phyloP scores from a whole-genome alignment of 1,140 invertebrate species.

The Scaptomyza pallida region DNA sequence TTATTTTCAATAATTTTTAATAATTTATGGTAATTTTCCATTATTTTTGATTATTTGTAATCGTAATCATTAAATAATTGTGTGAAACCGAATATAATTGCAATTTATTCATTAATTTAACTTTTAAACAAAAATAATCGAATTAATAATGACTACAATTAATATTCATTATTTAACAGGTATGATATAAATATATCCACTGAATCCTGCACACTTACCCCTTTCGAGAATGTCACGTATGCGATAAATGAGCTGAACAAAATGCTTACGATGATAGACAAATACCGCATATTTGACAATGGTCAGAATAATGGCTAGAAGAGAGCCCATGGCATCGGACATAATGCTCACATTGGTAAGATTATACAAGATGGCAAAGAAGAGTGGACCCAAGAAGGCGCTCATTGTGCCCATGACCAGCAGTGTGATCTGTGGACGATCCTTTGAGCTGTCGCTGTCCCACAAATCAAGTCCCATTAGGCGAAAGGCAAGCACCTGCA shows the following conservation, averaged over 20 bases:
- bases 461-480: conserved; percentile 62
- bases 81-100: too few species aligned
- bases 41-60: too few species aligned
- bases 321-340: conserved; percentile 58
- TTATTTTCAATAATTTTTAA: too few species aligned
- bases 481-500: conserved; percentile 55
- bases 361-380: conserved; percentile 37
- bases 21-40: too few species aligned
- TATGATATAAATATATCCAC: too few species aligned
- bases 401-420: conserved; percentile 28
- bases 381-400: conserved; percentile 45
- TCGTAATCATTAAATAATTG: too few species aligned
- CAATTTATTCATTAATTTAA: too few species aligned
- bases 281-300: conserved; percentile 55
- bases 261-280: conserved; percentile 51
- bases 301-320: conserved; percentile 49
- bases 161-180: too few species aligned
- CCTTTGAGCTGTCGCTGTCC: conserved; percentile 26
- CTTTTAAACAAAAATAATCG: too few species aligned
- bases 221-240: conserved; percentile 50
- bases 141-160: too few species aligned
- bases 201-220: conserved; percentile 57
- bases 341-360: conserved; percentile 57
- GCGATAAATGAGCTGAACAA: conserved; percentile 52
- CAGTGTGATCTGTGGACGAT: conserved; percentile 39